Base-by-base conservation (phyloP, 2,113 vertebrate genomes). In the Chaenogobius annularis region DNA sequence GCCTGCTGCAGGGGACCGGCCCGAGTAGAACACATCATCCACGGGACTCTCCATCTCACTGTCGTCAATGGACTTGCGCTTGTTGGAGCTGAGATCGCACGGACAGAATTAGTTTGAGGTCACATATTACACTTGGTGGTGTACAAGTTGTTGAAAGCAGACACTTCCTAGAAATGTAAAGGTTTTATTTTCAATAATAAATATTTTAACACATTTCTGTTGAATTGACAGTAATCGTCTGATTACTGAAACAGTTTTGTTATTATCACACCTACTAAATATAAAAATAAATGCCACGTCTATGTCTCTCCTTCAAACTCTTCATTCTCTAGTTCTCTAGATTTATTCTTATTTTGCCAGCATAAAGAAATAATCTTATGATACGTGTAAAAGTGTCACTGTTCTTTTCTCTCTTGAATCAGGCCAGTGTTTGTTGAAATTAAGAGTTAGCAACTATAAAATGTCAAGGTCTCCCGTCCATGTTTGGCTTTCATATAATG, bases 31-130 rank as follows among this genome's bases (percentile, higher is more conserved):
- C 72, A 97, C 96, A n/a, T 98, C 96, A 3, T 98, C 96, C 68
- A 97, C 96, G 7, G 96, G 96, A 80, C 96, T 97, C 91, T 98
- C 96, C 95, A 98, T 96, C 89, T 98, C 96, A 9, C 95, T 97
- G 94, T 97, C 96, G 67, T 98, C 96, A 72, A 97, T 94, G 69
- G 96, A 97, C 91, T 98, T 98, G 78, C 96, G 95, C 91, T 98
- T 98, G 90, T 96, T 97, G 89, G 95, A 96, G 84, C 96, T 98
- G 89, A 61, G 72, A 67, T 62, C 19, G 44, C 47, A 69, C 59
- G 76, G 11, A 63, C 7, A 63, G 19, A 26, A 8, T 11, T 10
- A 62, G 8, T 52, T 79, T 19, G 6, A 58, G 22, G 22, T 58
- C 22, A 23, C 1, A 26, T 26, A 14, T 26, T 58, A 26, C 55